Evolutionary conservation across 2,113 vertebrate genomes (phyloP).

Genomic region (Plecotus auritus): DNA sequence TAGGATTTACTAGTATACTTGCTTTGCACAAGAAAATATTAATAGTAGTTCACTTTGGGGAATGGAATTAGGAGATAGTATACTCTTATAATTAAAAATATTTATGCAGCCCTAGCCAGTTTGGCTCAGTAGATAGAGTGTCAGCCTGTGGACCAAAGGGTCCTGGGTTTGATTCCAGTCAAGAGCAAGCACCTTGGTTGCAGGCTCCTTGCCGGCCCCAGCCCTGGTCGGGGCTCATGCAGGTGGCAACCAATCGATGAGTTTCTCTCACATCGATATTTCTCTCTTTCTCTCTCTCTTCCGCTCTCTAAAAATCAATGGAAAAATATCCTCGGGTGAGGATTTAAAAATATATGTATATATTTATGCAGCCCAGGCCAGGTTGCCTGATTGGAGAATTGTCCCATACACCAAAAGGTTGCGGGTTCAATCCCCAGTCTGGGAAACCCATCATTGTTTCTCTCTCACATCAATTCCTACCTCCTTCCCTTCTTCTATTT

Average conservation of each 20-base stretch:
- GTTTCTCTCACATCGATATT: too few species aligned
- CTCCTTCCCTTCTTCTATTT: background rate
- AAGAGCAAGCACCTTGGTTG: too few species aligned
- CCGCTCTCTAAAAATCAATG: too few species aligned
- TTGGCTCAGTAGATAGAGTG: background rate
- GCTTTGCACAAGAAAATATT: conserved; percentile 7
- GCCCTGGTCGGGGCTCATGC: too few species aligned
- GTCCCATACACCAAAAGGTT: background rate
- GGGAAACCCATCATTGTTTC: background rate
- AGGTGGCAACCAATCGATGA: too few species aligned
- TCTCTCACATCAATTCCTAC: background rate
- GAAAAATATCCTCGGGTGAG: too few species aligned
- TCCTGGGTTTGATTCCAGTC: too few species aligned
- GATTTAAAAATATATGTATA: too few species aligned
- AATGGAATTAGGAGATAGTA: background rate
- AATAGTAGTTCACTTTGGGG: background rate
- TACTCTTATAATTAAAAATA: conserved; percentile 7
- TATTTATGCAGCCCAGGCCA: background rate
- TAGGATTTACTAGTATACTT: background rate
- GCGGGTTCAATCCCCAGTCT: background rate
- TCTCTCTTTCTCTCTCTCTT: too few species aligned
- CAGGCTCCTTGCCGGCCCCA: too few species aligned
- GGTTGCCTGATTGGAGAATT: background rate
- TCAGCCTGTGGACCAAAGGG: too few species aligned
- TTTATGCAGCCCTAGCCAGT: background rate